These are phyloP conservation scores for Caiman crocodilus DNA, from an alignment of 2,797 vertebrate species.

Conservation along the genomic window DNA sequence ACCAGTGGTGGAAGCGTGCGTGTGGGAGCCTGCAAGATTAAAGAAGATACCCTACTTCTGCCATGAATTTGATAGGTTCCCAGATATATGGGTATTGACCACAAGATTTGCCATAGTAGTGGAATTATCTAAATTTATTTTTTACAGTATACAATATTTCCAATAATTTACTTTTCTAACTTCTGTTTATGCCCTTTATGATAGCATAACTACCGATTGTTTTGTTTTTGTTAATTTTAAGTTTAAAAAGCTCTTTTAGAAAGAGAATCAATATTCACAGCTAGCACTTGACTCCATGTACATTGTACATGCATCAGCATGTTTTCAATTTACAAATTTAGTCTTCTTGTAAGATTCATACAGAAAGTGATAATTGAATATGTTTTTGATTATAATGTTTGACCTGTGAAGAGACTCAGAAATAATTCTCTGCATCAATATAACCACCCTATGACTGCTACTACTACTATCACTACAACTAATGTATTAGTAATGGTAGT, in stretches of 20 bases:
- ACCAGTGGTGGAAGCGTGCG: too few relatives aligned
- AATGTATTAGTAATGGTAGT: not conserved
- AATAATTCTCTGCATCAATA: not conserved
- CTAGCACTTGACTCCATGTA: not conserved
- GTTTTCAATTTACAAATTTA: not conserved
- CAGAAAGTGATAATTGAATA: conserved; percentile 9
- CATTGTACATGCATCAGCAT: not conserved
- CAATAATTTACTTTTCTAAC: not conserved
- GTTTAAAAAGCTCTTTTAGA: not conserved
- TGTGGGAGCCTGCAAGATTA: too few relatives aligned
- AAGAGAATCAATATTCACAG: not conserved
- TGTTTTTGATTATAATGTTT: conserved; percentile 23
- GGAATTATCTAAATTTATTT: not conserved
- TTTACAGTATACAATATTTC: not conserved
- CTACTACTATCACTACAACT: too few relatives aligned
- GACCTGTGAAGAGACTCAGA: not conserved
- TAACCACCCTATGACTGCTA: not conserved
- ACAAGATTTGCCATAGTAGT: not conserved
- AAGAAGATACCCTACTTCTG: too few relatives aligned
- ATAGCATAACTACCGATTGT: not conserved
- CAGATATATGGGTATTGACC: not conserved
- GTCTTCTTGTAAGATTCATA: not conserved
- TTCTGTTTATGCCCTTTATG: not conserved
- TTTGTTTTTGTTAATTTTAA: not conserved
- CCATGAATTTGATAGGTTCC: too few relatives aligned